Percentiles rank a stretch among this genome's conserved stretches.
Conservation (phyloP, 2,113 vertebrate species). For the Ovis aries region DNA sequence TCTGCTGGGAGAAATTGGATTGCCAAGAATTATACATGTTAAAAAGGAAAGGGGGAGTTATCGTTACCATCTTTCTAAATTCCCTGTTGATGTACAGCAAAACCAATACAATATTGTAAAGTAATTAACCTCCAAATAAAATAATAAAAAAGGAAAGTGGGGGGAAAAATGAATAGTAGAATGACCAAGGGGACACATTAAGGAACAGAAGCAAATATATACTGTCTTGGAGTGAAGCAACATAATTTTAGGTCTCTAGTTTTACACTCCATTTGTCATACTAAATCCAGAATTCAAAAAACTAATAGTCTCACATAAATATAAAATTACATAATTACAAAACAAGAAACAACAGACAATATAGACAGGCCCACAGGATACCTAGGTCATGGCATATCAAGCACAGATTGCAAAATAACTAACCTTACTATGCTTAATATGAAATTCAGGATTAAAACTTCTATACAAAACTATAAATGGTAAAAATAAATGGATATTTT, state of each 20-base stretch:
- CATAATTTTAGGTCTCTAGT: not conserved
- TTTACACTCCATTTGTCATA: not conserved
- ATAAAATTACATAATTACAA: not conserved
- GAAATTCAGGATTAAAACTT: not conserved
- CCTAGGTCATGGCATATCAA: not conserved
- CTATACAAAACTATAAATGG: not conserved
- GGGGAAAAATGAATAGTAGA: not conserved
- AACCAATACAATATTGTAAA: too few species aligned
- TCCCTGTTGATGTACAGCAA: too few species aligned
- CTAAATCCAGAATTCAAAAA: not conserved
- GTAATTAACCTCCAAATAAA: too few species aligned
- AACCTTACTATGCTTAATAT: not conserved
- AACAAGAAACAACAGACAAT: not conserved
- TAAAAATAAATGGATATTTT: not conserved
- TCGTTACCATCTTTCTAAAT: too few species aligned
- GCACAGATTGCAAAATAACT: not conserved
- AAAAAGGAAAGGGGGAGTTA: not conserved
- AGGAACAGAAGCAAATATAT: not conserved
- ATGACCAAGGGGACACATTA: not conserved
- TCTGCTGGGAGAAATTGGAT: not conserved
- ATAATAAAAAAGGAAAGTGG: too few species aligned
- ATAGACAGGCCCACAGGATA: not conserved
- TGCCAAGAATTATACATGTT: not conserved
- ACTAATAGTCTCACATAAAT: not conserved
- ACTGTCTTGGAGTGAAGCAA: not conserved